phyloP scores from a whole-genome alignment of 2,113 vertebrate genomes.

The Madoqua kirkii region DNA sequence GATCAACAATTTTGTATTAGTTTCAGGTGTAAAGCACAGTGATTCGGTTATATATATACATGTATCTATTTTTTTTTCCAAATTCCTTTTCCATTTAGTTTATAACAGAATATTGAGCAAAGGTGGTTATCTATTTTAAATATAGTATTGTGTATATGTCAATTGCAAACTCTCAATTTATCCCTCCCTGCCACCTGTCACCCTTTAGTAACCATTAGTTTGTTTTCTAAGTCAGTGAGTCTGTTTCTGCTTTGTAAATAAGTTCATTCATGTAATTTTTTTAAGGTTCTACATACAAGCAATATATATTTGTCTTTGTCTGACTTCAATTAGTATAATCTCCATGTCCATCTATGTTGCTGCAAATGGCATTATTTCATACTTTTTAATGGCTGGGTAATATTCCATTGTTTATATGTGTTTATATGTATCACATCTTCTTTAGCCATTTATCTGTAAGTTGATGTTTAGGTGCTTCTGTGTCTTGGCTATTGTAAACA shows the following conservation, averaged over 20 bases:
- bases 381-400: not conserved
- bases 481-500: not conserved
- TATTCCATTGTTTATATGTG: not conserved
- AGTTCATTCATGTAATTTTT: not conserved
- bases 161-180: not conserved
- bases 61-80: not conserved
- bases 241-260: not conserved
- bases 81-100: not conserved
- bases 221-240: not conserved
- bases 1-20: not conserved
- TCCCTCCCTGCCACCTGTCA: not conserved
- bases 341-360: not conserved
- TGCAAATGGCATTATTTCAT: not conserved
- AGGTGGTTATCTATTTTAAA: not conserved
- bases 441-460: not conserved
- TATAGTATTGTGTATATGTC: not conserved
- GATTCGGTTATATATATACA: not conserved
- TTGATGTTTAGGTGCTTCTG: not conserved
- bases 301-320: not conserved
- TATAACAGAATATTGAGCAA: not conserved
- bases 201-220: not conserved
- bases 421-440: too few species aligned
- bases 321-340: not conserved
- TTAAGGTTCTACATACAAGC: not conserved
- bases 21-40: not conserved